These are phyloP conservation scores for Polypterus senegalus DNA, from an alignment of 2,113 vertebrate species.

Conservation along the genomic window DNA sequence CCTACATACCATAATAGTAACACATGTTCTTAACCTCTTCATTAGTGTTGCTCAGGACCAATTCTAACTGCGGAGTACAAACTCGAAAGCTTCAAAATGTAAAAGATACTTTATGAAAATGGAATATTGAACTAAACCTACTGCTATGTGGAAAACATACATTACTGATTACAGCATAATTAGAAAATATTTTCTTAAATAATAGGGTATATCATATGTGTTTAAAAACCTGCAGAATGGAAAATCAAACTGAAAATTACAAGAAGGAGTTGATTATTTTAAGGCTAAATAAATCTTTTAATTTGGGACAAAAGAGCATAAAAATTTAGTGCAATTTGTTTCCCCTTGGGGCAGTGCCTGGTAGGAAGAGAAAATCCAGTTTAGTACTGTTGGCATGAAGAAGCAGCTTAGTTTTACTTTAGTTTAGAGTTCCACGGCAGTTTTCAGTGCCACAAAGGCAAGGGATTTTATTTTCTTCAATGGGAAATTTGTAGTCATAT, in stretches of 20 bases:
- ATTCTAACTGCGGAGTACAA: too few species aligned
- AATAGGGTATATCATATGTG: conserved; percentile 26
- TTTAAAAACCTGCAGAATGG: conserved; percentile 18
- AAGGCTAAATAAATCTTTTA: too few species aligned
- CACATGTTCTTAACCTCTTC: too few species aligned
- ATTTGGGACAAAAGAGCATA: conserved; percentile 1
- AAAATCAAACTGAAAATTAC: background rate
- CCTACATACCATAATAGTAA: too few species aligned
- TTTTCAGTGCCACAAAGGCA: conserved; percentile 85
- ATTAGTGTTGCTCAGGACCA: too few species aligned
- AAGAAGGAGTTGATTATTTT: background rate
- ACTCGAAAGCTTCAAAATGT: background rate
- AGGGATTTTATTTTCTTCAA: conserved; percentile 93
- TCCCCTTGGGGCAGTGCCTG: too few species aligned
- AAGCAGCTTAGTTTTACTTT: too few species aligned
- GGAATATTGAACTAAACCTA: conserved; percentile 20
- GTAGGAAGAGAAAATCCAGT: too few species aligned
- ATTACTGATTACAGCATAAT: conserved; percentile 29
- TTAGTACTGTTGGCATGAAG: too few species aligned
- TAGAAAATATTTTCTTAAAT: conserved; percentile 21
- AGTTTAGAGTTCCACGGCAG: conserved; percentile 85
- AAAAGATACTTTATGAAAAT: conserved; percentile 8
- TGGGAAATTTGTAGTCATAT: conserved; percentile 91
- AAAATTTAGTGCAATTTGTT: conserved; percentile 1
- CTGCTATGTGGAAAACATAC: conserved; percentile 28